Evolutionary conservation across 53 echinoderm and acorn worm species (phyloP), one percentile per base, ranked within the genome.

Genomic region (Antedon mediterranea): DNA sequence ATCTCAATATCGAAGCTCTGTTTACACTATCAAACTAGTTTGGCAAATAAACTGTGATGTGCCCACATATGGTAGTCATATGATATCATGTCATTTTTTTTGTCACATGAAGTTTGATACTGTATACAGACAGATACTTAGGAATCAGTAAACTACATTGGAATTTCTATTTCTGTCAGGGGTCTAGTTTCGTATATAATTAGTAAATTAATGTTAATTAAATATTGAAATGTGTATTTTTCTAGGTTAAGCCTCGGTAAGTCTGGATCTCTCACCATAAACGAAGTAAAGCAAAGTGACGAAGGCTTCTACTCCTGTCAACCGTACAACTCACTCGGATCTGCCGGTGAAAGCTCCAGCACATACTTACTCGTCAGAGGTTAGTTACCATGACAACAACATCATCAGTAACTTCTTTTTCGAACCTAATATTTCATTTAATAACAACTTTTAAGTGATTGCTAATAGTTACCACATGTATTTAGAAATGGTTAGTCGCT

Each of bases 281-380:
- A 74, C 4, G 70, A 32, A n/a, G 80, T 89, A 0, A 74, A 85
- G 37, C 29, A 74, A 0, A 81, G 43, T 0, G 95, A 95, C 71
- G 76, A 83, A 72, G 95, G 91, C 0, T 71, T 80, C 0, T 95
- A 87, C 32, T 83, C 95, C 71, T 95, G 95, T 73, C 87, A 82
- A 43, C 95, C 95, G 28, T 91, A 95, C 77, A 95, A 95, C 74
- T 78, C 83, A 31, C 82, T 91, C 14, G 95, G 95, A 31, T 91
- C 95, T 9, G 89, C 86, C 26, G 95, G 95, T 32, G 81, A 83
- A 33, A 91, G 91, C 27, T 31, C 85, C 57, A 79, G 84, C 23
- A 91, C 95, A 26, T 11, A 73, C 18, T 85, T 95, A 0, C 74
- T 34, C 72, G 95, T 95, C 30, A 87, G 80, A 82, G 95, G 95